Percentiles rank a stretch among this genome's conserved stretches.
phyloP scores from a whole-genome alignment of 2,113 vertebrate genomes.

The Eolophus roseicapilla region DNA sequence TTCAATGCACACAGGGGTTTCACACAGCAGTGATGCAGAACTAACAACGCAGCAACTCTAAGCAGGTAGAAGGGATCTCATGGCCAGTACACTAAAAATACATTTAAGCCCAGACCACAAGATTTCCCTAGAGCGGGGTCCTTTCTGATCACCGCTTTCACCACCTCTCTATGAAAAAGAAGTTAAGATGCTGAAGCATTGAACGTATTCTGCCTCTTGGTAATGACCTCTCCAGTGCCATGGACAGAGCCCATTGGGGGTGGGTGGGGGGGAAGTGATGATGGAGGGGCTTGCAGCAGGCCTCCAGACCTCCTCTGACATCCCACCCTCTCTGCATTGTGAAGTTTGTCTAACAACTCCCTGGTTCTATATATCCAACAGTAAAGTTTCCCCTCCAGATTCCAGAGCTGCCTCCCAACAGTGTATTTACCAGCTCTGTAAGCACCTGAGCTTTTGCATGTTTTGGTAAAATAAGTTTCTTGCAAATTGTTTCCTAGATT shows the following conservation, averaged over 20 bases:
- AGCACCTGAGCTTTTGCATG: background rate
- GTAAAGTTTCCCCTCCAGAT: background rate
- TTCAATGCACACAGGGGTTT: conserved; percentile 10
- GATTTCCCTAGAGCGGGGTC: background rate
- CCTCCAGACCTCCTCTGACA: background rate
- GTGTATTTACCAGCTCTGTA: background rate
- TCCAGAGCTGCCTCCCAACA: background rate
- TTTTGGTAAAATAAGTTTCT: background rate
- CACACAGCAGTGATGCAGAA: background rate
- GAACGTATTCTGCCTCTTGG: background rate
- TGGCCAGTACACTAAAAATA: background rate
- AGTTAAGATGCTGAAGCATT: background rate
- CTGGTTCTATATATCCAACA: background rate
- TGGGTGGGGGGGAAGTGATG: background rate
- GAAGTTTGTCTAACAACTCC: background rate
- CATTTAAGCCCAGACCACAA: background rate
- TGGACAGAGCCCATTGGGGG: background rate
- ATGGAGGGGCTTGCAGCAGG: background rate
- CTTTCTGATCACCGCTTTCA: background rate
- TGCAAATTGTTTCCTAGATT: background rate
- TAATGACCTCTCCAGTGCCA: background rate
- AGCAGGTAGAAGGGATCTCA: background rate
- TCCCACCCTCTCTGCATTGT: background rate
- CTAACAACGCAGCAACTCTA: background rate
- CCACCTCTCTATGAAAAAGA: background rate